These are phyloP conservation scores for Cynaeus angustus DNA, from an alignment of 2,888 invertebrate genomes.

Conservation along the genomic window DNA sequence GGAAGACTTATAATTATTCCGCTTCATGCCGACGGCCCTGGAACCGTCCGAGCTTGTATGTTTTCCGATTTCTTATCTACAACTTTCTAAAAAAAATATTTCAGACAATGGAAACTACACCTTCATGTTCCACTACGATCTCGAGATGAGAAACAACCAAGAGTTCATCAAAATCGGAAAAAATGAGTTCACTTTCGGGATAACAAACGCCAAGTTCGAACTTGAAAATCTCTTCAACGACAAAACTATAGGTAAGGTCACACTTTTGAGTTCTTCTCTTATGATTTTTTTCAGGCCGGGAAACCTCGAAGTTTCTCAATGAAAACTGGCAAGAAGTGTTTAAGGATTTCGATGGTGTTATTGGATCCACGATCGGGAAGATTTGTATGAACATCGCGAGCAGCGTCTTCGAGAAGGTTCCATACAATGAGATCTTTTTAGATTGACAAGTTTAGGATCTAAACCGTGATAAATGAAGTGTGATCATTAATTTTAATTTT, in stretches of 20 bases:
- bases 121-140: constrained; percentile 60
- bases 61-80: constrained; percentile 5
- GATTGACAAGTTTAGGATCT: background rate
- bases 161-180: constrained; percentile 56
- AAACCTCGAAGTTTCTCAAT: constrained; percentile 65
- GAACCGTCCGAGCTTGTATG: constrained; percentile 60
- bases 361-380: constrained; percentile 30
- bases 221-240: constrained; percentile 64
- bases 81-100: no score
- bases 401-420: constrained; percentile 53
- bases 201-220: constrained; percentile 53
- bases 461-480: background rate
- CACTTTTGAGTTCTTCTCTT: background rate
- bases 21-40: constrained; percentile 63
- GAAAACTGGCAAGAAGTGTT: constrained; percentile 64
- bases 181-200: constrained; percentile 49
- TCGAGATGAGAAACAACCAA: constrained; percentile 57
- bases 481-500: background rate
- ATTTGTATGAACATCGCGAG: constrained; percentile 49
- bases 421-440: constrained; percentile 43
- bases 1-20: constrained; percentile 65
- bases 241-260: constrained; percentile 57
- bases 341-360: constrained; percentile 57
- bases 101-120: constrained; percentile 58
- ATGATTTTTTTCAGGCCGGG: constrained; percentile 56